phyloP scores from a whole-genome alignment of 2,113 vertebrate genomes.

The Lutjanus erythropterus region DNA sequence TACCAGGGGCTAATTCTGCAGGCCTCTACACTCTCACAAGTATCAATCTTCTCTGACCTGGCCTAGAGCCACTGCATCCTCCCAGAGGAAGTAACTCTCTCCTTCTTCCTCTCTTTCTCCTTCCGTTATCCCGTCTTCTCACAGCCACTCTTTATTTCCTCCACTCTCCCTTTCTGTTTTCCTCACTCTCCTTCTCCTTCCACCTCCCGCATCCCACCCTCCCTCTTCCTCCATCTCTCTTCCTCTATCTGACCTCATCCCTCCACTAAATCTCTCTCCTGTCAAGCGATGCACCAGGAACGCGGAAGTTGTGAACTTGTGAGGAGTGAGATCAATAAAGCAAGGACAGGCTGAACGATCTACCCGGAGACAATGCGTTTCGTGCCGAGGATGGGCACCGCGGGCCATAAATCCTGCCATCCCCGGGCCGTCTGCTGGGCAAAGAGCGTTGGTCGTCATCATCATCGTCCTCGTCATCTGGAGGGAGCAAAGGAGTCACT shows the following conservation, averaged over 20 bases:
- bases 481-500: conserved; percentile 58
- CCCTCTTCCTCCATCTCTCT: conserved; percentile 65
- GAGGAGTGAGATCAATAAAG: conserved; percentile 86
- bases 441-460: conserved; percentile 55
- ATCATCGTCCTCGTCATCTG: conserved; percentile 65
- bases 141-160: conserved; percentile 31
- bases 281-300: conserved; percentile 82
- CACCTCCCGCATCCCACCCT: conserved; percentile 18
- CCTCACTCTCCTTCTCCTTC: conserved; percentile 37
- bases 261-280: conserved; percentile 83
- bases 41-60: conserved; percentile 81
- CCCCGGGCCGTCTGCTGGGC: conserved; percentile 52
- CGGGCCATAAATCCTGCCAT: conserved; percentile 81
- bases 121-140: conserved; percentile 17
- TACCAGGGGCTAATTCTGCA: conserved; percentile 71
- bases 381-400: conserved; percentile 73
- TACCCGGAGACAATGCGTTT: conserved; percentile 77
- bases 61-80: conserved; percentile 65
- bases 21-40: conserved; percentile 66
- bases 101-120: conserved; percentile 40
- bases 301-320: conserved; percentile 85
- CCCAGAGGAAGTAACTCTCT: conserved; percentile 72
- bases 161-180: conserved; percentile 37
- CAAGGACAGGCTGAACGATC: conserved; percentile 84
- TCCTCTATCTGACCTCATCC: conserved; percentile 84